A percentile compares a stretch with the other conserved stretches of the same genome.
Evolutionary conservation across 2,888 invertebrate species (phyloP).

Genomic region (Acrocyrtus sp.): DNA sequence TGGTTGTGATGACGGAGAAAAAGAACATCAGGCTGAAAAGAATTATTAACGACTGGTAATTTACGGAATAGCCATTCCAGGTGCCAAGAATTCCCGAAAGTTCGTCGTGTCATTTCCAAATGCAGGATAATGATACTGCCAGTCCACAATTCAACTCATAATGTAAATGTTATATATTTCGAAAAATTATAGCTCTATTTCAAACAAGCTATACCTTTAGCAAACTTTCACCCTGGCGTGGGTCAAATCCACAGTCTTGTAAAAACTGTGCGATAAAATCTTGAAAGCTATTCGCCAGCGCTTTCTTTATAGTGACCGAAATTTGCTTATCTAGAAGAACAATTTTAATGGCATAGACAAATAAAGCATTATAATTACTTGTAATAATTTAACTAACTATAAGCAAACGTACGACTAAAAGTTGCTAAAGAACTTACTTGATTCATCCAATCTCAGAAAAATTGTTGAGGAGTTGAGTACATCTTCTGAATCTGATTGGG

Average conservation of each 20-base stretch:
- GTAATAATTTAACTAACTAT: neutral
- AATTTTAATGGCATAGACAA: too few relatives aligned
- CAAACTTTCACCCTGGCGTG: conserved; percentile 75
- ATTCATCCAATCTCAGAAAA: conserved; percentile 20
- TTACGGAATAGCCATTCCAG: conserved; percentile 72
- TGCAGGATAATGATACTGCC: conserved; percentile 71
- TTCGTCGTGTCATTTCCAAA: conserved; percentile 89
- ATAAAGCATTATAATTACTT: neutral
- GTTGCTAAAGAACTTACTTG: neutral
- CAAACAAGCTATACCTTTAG: conserved; percentile 14
- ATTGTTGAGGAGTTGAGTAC: conserved; percentile 26
- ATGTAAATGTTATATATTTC: neutral
- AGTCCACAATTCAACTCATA: neutral
- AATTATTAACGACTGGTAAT: conserved; percentile 1
- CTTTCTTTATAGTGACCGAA: conserved; percentile 85
- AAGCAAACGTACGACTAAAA: neutral
- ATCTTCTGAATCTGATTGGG: conserved; percentile 9
- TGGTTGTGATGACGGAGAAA: conserved; percentile 37
- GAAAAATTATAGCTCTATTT: neutral
- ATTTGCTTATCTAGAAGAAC: conserved; percentile 77
- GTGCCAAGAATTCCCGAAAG: conserved; percentile 96
- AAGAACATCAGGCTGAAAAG: conserved; percentile 27
- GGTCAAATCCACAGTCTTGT: conserved; percentile 79
- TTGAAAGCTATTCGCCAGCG: conserved; percentile 85
- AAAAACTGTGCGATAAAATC: conserved; percentile 82